Base-by-base conservation (phyloP, 2,797 vertebrate genomes). In the Cossypha niveicapilla region DNA sequence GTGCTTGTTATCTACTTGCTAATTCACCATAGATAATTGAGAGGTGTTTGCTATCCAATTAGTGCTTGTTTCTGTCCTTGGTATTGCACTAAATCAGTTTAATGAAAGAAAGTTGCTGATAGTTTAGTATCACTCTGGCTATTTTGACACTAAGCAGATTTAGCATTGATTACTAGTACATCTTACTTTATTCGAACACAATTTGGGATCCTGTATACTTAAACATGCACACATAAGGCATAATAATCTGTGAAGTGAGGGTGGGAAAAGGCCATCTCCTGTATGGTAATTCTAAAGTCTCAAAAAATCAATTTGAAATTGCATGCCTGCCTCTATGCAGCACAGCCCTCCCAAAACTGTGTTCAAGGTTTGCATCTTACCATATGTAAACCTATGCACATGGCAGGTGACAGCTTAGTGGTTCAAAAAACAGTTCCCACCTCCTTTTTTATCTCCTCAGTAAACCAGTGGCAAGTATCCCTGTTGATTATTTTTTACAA, bases 41-140 rank as follows among this genome's bases (percentile, higher is more conserved):
- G 78, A 51, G 44, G 15, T 30, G 18, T 65, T 92, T 89, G 24
- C 22, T 68, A 17, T 24, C 35, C 79, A 87, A 35, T 82, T 74
- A 81, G 28, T 54, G 37, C 10, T 66, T 83, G 34, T 75, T 90
- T 76, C 53, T 56, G 28, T 74, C 54, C 65, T 81, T 41, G 44
- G 28, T 71, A 44, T 24, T 24, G 63, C 37, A 27, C 42, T 90
- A 90, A 92, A 86, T 72, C 70, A 70, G 45, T 61, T 50, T 70
- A 89, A 88, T 73, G 57, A 87, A 90, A 68, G 44, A 90, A 94
- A 95, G 73, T 65, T 86, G 21, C 54, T 67, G 58, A 75, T 53
- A 34, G 57, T 41, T 86, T 70, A 61, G 14, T 65, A 86, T 58
- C 50, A 39, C n/a, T 63, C 50, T 34, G 24, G 54, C 57, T 81